Base-by-base conservation (phyloP, 2,797 vertebrate species). In the Notolepis coatsorum region DNA sequence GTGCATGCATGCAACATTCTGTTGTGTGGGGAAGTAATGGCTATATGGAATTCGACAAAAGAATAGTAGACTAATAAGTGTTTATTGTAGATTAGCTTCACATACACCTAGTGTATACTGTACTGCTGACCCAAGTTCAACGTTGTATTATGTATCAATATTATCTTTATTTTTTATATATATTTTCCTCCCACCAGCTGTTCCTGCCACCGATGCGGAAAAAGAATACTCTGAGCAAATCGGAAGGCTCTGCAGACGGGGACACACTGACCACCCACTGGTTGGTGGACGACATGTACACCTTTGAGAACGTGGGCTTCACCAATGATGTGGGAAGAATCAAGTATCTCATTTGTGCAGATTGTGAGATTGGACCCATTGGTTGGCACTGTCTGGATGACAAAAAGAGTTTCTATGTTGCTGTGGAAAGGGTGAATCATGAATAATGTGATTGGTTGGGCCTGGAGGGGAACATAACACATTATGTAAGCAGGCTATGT, bases 291-390 rank as follows among this genome's bases (percentile, higher is more conserved):
- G 96, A 98, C 88, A 98, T 99, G 96, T 97, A 92, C 87, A 91
- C 89, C 59, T 99, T 99, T 85, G 97, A 99, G 89, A 99, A 99
- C 0, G 96, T 99, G 75, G 97, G 97, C 65, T 98, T 99, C 89
- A 98, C 96, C 71, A 97, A 98, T 45, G 93, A 97, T 18, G 96
- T 98, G 67, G 97, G 96, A 45, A 95, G 92, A 56, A 82, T 99
- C 80, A 99, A 98, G 82, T 99, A 96, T 80, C 94, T 99, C 61
- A 95, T 98, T 75, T 99, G 97, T 61, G 97, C 97, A 7, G 97
- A 99, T 91, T 99, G 97, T 90, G 97, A 98, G 90, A 95, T 97
- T 10, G 97, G 97, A 81, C 97, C 97, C 20, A 99, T 99, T 45
- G 97, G 97, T 68, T 99, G 97, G 97, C 97, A 99, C 87, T 95